Evolutionary conservation across 2,797 vertebrate species (phyloP), one percentile per base, ranked within the genome.

Genomic region (Poeciliopsis presidionis): DNA sequence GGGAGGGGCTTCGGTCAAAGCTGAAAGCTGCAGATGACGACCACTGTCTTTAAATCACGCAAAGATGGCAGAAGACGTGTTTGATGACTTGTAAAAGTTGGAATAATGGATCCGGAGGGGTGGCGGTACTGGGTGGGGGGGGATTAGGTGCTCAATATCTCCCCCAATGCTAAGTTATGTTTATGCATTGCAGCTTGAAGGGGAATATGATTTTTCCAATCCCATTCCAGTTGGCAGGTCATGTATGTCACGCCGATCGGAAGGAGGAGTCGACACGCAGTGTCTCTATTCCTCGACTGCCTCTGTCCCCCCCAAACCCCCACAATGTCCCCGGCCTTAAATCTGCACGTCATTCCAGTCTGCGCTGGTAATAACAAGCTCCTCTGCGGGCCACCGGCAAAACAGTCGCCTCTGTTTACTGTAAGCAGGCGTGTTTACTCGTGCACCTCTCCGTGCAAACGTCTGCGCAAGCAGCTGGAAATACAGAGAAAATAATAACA

Each of bases 151-250:
- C 91, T 85, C 84, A 77, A 25, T 86, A 71, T 77, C 85, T 79
- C 74, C 22, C 22, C 74, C 5, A 28, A 5, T 41, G 79, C 30
- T 91, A 86, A 91, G 75, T 90, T 92, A 93, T 75, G 90, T 94
- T 95, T 87, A 91, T 93, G 89, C 91, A 88, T 90, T 33, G 81
- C 86, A 87, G 90, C 81, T 88, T 75, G 74, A 73, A 70, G 78
- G 75, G 45, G 85, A 90, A 89, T 94, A 94, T 95, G 92, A 94
- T 94, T 91, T 89, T 91, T 81, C 91, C 88, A 85, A 28, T 91
- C 87, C 82, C 81, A 84, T 93, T 92, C 88, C 76, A 76, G 89
- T 77, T 93, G 91, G 93, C 93, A 93, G 90, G 77, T 77, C 33
- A 41, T 88, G 84, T 91, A 79, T 86, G 83, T 93, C 90, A 86